phyloP scores from a whole-genome alignment of 30 jellyfish, hydroid and myxozoan genomes.

The Aurelia coerulea region DNA sequence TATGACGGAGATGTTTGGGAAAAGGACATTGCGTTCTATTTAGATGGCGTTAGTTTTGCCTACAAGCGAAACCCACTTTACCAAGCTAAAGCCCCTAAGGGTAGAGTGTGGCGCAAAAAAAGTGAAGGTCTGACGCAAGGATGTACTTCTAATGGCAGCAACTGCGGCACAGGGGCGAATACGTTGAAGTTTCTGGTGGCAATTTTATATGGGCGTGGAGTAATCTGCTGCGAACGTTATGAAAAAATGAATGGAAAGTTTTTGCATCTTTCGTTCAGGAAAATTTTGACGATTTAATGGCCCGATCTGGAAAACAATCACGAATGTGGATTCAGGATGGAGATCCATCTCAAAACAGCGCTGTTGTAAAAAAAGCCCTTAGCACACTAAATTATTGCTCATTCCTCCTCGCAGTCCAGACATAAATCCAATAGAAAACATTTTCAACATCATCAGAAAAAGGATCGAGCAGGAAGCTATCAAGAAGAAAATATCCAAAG shows the following conservation, averaged over 20 bases:
- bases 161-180: too few species aligned
- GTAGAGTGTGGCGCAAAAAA: slow-evolving; percentile 42
- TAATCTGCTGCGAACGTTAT: too few species aligned
- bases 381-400: slow-evolving; percentile 9
- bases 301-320: slow-evolving; percentile 25
- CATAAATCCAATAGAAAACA: slow-evolving; percentile 27
- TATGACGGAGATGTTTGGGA: slow-evolving; percentile 25
- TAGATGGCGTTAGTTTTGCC: slow-evolving; percentile 69
- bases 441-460: slow-evolving; percentile 9
- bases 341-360: slow-evolving; percentile 34
- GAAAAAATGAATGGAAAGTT: too few species aligned
- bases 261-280: too few species aligned
- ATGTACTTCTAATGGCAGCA: too few species aligned
- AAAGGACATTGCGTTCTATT: slow-evolving; percentile 34
- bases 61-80: slow-evolving; percentile 49
- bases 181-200: too few species aligned
- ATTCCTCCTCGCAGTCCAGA: slow-evolving; percentile 47
- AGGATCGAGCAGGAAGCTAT: slow-evolving; percentile 9
- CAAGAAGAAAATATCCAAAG: background rate
- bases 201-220: too few species aligned
- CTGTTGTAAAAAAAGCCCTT: slow-evolving; percentile 9
- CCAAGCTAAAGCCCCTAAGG: slow-evolving; percentile 44
- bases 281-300: slow-evolving; percentile 10
- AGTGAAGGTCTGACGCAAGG: too few species aligned
- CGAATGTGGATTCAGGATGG: slow-evolving; percentile 47